These are phyloP conservation scores for Myotis findleyi DNA, from an alignment of 2,797 vertebrate species.

Conservation along the genomic window DNA sequence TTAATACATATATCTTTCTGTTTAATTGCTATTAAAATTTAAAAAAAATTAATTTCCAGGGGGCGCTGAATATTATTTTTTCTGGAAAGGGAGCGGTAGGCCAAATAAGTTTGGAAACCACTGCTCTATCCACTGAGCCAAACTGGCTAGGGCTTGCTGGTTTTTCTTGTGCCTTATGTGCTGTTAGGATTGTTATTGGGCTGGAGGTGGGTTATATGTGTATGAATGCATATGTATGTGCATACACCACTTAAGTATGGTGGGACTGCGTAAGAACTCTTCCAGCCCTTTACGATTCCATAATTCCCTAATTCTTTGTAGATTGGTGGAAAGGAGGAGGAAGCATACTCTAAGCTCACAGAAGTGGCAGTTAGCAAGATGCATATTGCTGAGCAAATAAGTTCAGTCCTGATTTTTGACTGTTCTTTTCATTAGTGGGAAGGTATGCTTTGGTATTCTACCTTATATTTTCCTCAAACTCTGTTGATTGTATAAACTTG, in stretches of 20 bases:
- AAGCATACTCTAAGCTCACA: background rate
- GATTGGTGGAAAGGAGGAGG: conserved; percentile 3
- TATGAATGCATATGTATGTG: background rate
- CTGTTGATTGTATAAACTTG: conserved; percentile 18
- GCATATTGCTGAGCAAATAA: background rate
- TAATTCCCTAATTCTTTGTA: conserved; percentile 50
- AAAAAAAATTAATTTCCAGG: too few relatives aligned
- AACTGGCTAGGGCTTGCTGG: background rate
- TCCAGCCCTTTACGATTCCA: background rate
- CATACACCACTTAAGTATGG: background rate
- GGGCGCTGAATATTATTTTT: too few relatives aligned
- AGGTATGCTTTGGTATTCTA: conserved; percentile 38
- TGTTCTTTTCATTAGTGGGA: conserved; percentile 28
- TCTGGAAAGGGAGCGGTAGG: too few relatives aligned
- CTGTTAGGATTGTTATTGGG: background rate
- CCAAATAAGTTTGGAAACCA: too few relatives aligned
- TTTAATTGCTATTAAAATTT: too few relatives aligned
- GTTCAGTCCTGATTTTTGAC: conserved; percentile 1
- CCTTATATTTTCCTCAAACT: background rate
- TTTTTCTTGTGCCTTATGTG: background rate
- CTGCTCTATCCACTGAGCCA: too few relatives aligned
- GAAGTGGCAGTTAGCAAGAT: conserved; percentile 18
- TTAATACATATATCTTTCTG: too few relatives aligned
- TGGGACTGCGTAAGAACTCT: background rate
- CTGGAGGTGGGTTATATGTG: background rate